Conservation (phyloP, 2,113 vertebrate genomes). For the Brienomyrus longianalis region DNA sequence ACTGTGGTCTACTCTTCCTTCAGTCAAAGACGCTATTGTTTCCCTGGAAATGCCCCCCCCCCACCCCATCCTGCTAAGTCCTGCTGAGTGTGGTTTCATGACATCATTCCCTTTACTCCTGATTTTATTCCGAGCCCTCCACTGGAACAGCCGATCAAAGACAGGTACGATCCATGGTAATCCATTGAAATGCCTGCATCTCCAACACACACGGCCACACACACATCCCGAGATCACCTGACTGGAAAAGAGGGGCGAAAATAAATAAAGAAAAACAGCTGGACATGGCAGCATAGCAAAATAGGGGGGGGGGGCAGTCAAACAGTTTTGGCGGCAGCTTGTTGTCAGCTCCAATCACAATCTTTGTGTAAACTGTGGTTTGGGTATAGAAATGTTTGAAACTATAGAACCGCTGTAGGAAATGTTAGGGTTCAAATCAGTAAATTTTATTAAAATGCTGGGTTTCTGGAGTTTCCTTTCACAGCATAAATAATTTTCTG, state of each 20-base stretch:
- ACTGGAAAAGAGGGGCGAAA: neutral
- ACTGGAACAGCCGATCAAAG: neutral
- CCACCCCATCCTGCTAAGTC: neutral
- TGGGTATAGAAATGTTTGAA: neutral
- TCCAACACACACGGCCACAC: neutral
- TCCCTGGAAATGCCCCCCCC: neutral
- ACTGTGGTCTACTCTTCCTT: neutral
- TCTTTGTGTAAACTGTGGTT: conserved; percentile 1
- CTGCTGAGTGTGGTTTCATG: neutral
- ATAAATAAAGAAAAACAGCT: neutral
- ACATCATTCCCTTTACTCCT: neutral
- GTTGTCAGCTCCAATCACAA: neutral
- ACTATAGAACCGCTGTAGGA: neutral
- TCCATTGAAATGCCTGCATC: neutral
- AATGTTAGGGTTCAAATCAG: neutral
- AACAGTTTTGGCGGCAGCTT: too few relatives aligned
- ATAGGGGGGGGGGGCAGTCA: neutral
- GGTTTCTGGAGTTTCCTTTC: neutral
- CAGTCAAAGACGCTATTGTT: neutral
- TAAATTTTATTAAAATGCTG: neutral
- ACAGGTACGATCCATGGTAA: neutral
- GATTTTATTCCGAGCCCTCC: neutral
- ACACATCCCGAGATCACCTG: neutral
- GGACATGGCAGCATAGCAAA: neutral
- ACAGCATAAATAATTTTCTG: neutral